Evolutionary conservation across 2,888 invertebrate species (phyloP).

Genomic region (Drosophila siamana): DNA sequence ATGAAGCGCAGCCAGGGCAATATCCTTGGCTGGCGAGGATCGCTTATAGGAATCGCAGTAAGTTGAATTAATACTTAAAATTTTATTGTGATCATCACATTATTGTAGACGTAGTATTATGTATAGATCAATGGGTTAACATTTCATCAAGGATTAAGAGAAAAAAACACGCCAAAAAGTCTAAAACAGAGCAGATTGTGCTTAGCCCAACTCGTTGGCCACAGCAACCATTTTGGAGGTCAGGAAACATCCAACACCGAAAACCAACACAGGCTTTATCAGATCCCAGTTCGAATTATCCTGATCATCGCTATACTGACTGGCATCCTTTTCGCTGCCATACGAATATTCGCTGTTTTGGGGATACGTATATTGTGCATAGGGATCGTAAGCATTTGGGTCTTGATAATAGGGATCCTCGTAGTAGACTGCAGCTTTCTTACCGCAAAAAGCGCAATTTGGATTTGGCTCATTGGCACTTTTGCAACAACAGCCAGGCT

Average conservation of each 20-base stretch:
- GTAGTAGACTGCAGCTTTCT: neutral
- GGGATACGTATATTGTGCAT: neutral
- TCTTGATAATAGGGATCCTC: neutral
- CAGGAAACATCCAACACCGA: slow-evolving; percentile 70
- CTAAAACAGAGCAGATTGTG: neutral
- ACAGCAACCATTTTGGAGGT: slow-evolving; percentile 69
- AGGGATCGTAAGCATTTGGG: neutral
- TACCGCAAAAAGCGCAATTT: slow-evolving; percentile 23
- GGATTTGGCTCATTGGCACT: slow-evolving; percentile 15
- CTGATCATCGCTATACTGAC: neutral
- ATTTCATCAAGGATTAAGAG: neutral
- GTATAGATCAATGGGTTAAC: neutral
- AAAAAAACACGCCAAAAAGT: neutral
- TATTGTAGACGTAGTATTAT: slow-evolving; percentile 2
- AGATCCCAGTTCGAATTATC: slow-evolving; percentile 58
- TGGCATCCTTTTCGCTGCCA: neutral
- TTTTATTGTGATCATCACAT: slow-evolving; percentile 36
- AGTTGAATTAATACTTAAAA: slow-evolving; percentile 55
- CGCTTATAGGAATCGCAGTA: slow-evolving; percentile 84
- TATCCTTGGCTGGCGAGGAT: slow-evolving; percentile 88
- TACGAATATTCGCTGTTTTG: slow-evolving; percentile 8
- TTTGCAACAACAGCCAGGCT: slow-evolving; percentile 43
- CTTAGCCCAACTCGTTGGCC: slow-evolving; percentile 66
- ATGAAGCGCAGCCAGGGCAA: slow-evolving; percentile 85
- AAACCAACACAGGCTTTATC: slow-evolving; percentile 66